A percentile compares a stretch with the other conserved stretches of the same genome.
Evolutionary conservation across 2,113 vertebrate genomes (phyloP).

Genomic region (Barnardius zonarius): DNA sequence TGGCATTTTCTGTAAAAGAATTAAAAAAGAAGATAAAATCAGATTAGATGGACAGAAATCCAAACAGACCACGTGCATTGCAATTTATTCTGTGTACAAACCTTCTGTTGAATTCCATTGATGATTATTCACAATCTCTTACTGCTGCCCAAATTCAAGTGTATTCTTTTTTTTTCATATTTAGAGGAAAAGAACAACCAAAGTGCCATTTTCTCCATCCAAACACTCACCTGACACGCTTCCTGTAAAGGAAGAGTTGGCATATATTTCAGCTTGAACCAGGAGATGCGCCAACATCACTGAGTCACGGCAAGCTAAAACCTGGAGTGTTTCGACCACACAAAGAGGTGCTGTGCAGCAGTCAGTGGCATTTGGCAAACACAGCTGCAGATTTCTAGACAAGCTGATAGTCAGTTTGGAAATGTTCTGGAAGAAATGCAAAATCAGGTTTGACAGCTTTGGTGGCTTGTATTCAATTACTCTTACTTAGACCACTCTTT

Average conservation of each 20-base stretch:
- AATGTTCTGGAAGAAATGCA: slow-evolving; percentile 63
- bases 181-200: not conserved
- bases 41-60: not conserved
- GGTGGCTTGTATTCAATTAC: not conserved
- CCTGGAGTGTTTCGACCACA: slow-evolving; percentile 78
- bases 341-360: slow-evolving; percentile 79
- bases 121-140: not conserved
- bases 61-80: not conserved
- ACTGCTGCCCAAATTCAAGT: not conserved
- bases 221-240: slow-evolving; percentile 74
- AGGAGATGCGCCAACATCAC: slow-evolving; percentile 75
- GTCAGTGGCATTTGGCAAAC: slow-evolving; percentile 64
- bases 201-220: not conserved
- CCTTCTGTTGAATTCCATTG: not conserved
- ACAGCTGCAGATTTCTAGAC: slow-evolving; percentile 70
- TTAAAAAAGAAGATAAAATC: not conserved
- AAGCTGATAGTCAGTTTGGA: slow-evolving; percentile 74
- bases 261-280: slow-evolving; percentile 84
- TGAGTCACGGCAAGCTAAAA: slow-evolving; percentile 78
- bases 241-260: slow-evolving; percentile 69
- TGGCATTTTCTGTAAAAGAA: slow-evolving; percentile 79
- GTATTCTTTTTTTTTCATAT: not conserved
- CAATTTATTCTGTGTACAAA: not conserved
- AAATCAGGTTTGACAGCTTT: not conserved
- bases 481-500: not conserved